Evolutionary conservation across 2,888 invertebrate genomes (phyloP), one percentile per base, ranked within the genome.

Genomic region (Cryptus armator): DNA sequence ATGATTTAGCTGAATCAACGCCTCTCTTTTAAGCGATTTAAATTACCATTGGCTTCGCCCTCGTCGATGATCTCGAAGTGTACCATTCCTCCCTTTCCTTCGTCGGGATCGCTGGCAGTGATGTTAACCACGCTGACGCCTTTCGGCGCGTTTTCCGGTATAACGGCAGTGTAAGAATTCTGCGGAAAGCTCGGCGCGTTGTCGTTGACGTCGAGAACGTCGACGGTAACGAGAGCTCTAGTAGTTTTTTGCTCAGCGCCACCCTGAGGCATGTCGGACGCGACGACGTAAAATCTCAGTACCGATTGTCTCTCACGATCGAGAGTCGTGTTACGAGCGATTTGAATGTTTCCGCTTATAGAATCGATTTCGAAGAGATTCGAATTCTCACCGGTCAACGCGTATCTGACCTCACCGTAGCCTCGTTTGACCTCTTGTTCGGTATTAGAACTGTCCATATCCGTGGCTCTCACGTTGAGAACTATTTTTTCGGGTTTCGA

Each of bases 121-220:
- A 97, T 94, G 76, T 96, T 96, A 1, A 96, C 94, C 0, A 97
- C 96, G 75, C 95, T 95, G 19, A 96, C 95, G 59, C 96, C 96
- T 0, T 95, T 92, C 0, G 95, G 95, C 0, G 96, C 97, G 90
- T 97, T 97, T 92, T 97, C 97, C 0, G 97, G 96, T 44, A 97
- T 96, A 0, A 97, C 97, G 5, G 97, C 96, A 88, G 95, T 96
- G 87, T 97, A 97, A 14, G 95, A 94, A 32, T 94, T 94, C 88
- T 96, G 95, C 3, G 95, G 95, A 90, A 97, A 97, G 1, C 93
- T 92, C 0, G 97, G 97, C 0, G 96, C 95, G 90, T 97, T 97
- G 88, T 98, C 97, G 89, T 98, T 97, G 0, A 97, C 96, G 90
- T 97, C 97, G 0, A 96, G 92, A 0, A 97, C 96, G 89, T 97